These are phyloP conservation scores for Morone saxatilis DNA, from an alignment of 2,113 vertebrate genomes.

Conservation along the genomic window DNA sequence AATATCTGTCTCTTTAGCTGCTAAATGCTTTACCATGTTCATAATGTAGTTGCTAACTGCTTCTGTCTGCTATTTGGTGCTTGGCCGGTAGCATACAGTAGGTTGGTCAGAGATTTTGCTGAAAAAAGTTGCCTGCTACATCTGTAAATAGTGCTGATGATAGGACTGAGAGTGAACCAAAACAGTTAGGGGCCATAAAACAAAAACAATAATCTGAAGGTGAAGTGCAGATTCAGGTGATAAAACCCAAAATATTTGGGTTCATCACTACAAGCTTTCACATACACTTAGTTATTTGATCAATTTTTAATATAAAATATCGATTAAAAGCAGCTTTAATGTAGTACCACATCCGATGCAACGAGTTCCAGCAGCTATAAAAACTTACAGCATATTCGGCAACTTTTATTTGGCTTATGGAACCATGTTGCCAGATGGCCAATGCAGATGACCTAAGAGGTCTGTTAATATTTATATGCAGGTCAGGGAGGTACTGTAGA, in stretches of 20 bases:
- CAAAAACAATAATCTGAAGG: not conserved
- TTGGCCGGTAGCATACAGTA: no score
- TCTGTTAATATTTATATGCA: no score
- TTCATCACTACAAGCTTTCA: no score
- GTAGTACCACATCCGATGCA: not conserved
- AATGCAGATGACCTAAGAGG: no score
- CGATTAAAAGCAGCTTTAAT: not conserved
- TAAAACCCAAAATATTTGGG: not conserved
- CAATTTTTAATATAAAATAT: not conserved
- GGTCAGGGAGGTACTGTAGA: no score
- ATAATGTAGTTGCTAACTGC: not conserved
- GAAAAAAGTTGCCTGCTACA: not conserved
- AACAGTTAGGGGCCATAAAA: not conserved
- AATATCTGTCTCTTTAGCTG: conserved; percentile 13
- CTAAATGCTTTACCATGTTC: not conserved
- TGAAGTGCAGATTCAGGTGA: not conserved
- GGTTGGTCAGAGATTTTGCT: not conserved
- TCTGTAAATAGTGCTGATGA: not conserved
- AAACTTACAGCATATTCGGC: no score
- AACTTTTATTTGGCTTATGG: no score
- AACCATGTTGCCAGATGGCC: no score
- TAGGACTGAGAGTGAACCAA: not conserved
- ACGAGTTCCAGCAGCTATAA: no score
- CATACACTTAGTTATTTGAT: not conserved
- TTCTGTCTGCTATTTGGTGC: conserved; percentile 25